Conservation (phyloP, 1,140 invertebrate genomes). For the Campodea augens region DNA sequence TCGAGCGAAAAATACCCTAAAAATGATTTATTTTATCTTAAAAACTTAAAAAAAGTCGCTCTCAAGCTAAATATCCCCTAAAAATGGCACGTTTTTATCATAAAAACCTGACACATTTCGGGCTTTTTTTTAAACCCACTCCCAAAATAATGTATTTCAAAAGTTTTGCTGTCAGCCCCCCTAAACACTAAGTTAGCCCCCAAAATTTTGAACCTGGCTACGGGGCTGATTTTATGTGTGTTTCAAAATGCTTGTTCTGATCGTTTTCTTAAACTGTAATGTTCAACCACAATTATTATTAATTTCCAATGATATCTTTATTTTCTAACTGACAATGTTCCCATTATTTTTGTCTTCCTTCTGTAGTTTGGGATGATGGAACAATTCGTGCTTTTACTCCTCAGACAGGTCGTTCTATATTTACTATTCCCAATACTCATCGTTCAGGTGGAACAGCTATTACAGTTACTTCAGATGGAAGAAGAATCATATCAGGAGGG, state of each 20-base stretch:
- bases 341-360: conserved; percentile 23
- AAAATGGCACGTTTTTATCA: too few relatives aligned
- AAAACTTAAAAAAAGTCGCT: too few relatives aligned
- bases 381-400: conserved; percentile 67
- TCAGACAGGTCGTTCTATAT: conserved; percentile 54
- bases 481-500: conserved; percentile 61
- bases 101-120: too few relatives aligned
- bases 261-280: conserved; percentile 1
- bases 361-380: conserved; percentile 64
- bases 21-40: too few relatives aligned
- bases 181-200: too few relatives aligned
- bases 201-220: too few relatives aligned
- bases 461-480: conserved; percentile 44
- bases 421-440: conserved; percentile 64
- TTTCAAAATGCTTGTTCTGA: conserved; percentile 10
- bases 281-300: background rate
- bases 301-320: background rate
- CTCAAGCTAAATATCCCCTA: too few relatives aligned
- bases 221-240: conserved; percentile 9
- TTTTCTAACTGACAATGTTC: background rate
- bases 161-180: too few relatives aligned
- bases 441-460: conserved; percentile 66
- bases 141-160: too few relatives aligned
- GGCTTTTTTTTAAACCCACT: too few relatives aligned
- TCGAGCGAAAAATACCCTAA: too few relatives aligned